Conservation (phyloP, 2,113 vertebrate species). For the Neolamprologus devosi region DNA sequence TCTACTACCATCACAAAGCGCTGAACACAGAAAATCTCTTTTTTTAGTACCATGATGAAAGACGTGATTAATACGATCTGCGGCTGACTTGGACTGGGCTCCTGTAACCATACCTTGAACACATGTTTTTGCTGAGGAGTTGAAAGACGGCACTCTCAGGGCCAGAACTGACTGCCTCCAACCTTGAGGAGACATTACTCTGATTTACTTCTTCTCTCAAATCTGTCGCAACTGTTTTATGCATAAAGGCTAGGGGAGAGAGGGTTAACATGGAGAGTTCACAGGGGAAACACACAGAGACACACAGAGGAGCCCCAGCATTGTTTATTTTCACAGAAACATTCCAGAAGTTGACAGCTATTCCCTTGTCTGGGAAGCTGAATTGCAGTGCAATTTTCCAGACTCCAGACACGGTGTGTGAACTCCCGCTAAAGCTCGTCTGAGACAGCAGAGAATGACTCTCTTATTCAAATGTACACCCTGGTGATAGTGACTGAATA, state of each 20-base stretch:
- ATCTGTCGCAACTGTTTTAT: constrained; percentile 46
- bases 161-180: constrained; percentile 61
- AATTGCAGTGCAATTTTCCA: constrained; percentile 57
- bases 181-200: constrained; percentile 58
- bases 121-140: constrained; percentile 73
- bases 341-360: constrained; percentile 70
- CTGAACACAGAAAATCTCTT: constrained; percentile 15
- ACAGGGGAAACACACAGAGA: constrained; percentile 24
- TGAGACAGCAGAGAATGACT: constrained; percentile 42
- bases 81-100: constrained; percentile 39
- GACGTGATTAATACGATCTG: constrained; percentile 56
- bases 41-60: constrained; percentile 57
- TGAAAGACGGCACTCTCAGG: constrained; percentile 71
- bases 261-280: constrained; percentile 28
- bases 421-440: constrained; percentile 42
- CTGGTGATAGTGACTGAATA: neutral
- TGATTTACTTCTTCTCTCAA: constrained; percentile 63
- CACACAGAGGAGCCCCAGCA: constrained; percentile 12
- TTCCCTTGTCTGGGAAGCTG: constrained; percentile 59
- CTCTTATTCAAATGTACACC: constrained; percentile 39
- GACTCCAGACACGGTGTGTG: constrained; percentile 44
- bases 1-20: neutral
- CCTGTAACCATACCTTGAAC: constrained; percentile 66
- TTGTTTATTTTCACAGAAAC: constrained; percentile 73
- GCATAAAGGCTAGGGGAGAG: constrained; percentile 20